Evolutionary conservation across 2,113 vertebrate species (phyloP), one percentile per base, ranked within the genome.

Genomic region (Pyxicephalus adspersus): DNA sequence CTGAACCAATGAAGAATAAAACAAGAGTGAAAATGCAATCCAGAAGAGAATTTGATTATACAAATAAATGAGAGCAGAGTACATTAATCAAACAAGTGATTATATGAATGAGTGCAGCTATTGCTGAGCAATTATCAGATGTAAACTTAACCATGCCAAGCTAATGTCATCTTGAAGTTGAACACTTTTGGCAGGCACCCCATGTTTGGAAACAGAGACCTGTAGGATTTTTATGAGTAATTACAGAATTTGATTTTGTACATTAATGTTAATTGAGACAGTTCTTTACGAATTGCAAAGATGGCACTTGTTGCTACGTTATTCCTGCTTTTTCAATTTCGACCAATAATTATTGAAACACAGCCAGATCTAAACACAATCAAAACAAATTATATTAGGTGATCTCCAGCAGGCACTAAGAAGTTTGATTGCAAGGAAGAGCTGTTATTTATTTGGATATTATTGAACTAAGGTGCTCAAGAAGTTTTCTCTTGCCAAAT

Each of bases 71-170:
- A 86, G 87, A 88, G 87, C 84, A 88, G 90, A 89, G 87, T 90
- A 88, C 87, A 89, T 92, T 94, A 94, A 96, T 94, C 92, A 94
- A 94, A 91, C 84, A 86, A 92, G 92, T 85, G 86, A 93, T 94
- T 93, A 94, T 88, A 83, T 80, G 88, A 67, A 76, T 84, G 92
- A 92, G 89, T 90, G 93, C 94, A 92, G 87, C 94, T 89, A 94
- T 95, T 95, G 95, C 38, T 86, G 87, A 86, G 87, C 93, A 92
- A 95, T 95, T 95, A 94, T 91, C 90, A 89, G 94, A 93, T 89
- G 88, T 90, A 91, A 90, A 94, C 88, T 91, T 89, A 93, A 91
- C 92, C 89, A 89, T 87, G 86, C 86, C 91, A 89, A 90, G 85
- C 86, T 91, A 92, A 91, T 89, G 87, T 86, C 91, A 89, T 90